A percentile compares a stretch with the other conserved stretches of the same genome.
Evolutionary conservation across 2,797 vertebrate species (phyloP).

Genomic region (Neopelma chrysocephalum): DNA sequence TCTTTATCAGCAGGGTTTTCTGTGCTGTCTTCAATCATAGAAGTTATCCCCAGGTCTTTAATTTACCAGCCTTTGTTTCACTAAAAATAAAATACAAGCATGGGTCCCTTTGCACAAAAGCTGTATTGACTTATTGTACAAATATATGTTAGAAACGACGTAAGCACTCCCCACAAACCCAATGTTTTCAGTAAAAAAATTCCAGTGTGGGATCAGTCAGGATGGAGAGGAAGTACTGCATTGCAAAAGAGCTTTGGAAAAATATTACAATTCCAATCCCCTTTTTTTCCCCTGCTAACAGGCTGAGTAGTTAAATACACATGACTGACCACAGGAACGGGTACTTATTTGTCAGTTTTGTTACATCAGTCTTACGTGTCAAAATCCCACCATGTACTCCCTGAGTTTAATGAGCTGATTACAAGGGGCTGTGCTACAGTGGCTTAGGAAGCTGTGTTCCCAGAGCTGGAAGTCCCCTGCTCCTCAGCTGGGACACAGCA

Average conservation of each 20-base stretch:
- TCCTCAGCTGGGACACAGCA: not conserved
- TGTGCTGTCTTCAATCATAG: fast-evolving
- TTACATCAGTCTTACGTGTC: not conserved
- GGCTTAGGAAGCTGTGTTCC: not conserved
- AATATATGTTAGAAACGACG: not conserved
- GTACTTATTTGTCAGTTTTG: not conserved
- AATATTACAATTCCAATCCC: not conserved
- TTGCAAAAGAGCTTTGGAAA: not conserved
- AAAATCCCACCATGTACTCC: not conserved
- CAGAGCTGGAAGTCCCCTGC: conserved; percentile 33
- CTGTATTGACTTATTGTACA: not conserved
- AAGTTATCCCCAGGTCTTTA: not conserved
- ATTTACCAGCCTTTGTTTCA: not conserved
- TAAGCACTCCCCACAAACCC: not conserved
- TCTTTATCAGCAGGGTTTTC: not conserved
- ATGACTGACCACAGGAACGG: not conserved
- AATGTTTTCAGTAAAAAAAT: not conserved
- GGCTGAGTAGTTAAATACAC: not conserved
- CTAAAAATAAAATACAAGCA: not conserved
- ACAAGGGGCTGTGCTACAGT: fast-evolving
- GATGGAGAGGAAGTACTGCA: not conserved
- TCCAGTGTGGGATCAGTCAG: not conserved
- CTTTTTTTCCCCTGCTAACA: not conserved
- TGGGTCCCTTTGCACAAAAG: not conserved
- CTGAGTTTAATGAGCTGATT: not conserved